A percentile compares a stretch with the other conserved stretches of the same genome.
Evolutionary conservation across 2,113 vertebrate genomes (phyloP).

Genomic region (Physeter macrocephalus): DNA sequence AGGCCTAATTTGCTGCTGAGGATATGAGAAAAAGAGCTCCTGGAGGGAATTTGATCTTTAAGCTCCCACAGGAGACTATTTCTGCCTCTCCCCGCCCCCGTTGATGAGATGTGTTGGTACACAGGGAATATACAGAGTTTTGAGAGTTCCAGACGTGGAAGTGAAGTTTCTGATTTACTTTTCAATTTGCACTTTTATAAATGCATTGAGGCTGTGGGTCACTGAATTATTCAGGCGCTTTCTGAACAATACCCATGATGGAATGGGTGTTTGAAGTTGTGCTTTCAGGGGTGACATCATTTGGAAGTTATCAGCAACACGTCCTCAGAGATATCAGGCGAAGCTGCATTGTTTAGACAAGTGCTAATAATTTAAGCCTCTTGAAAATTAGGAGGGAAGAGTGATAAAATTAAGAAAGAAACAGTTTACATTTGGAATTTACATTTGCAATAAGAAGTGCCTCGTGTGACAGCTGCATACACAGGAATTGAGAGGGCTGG

Average conservation of each 20-base stretch:
- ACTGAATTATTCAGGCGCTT: background rate
- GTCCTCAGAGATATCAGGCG: background rate
- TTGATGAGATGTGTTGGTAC: background rate
- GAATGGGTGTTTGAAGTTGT: background rate
- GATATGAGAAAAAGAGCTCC: background rate
- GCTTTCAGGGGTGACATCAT: background rate
- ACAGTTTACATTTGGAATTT: background rate
- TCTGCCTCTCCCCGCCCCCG: background rate
- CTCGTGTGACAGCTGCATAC: background rate
- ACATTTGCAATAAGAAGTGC: background rate
- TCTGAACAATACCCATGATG: background rate
- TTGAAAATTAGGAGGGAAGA: conserved; percentile 32
- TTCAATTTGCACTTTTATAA: conserved; percentile 31
- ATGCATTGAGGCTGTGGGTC: background rate
- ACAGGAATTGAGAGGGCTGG: background rate
- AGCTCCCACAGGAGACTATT: background rate
- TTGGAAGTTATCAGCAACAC: background rate
- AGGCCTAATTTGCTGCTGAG: background rate
- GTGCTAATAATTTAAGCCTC: conserved; percentile 49
- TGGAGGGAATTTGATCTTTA: background rate
- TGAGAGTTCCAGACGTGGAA: background rate
- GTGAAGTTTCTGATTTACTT: conserved; percentile 34
- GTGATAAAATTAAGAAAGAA: conserved; percentile 40
- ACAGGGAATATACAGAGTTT: background rate
- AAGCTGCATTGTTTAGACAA: conserved; percentile 32